Base-by-base conservation (phyloP, 2,888 invertebrate species). In the Mimachlamys varia region DNA sequence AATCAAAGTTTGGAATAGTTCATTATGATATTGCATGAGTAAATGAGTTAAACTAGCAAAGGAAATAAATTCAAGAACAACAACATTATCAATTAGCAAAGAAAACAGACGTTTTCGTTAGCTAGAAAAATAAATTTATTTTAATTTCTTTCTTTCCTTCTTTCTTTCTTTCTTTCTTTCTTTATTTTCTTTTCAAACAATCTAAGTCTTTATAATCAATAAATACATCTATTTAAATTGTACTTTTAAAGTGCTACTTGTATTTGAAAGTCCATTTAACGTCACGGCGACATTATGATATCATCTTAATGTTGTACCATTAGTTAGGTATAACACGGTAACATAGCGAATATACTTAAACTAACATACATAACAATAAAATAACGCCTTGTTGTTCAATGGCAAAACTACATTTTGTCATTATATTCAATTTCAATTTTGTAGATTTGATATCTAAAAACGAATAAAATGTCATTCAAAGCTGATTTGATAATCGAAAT, bases 231-330 rank as follows among this genome's bases (percentile, higher is more conserved):
- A 15, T 76, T 76, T 33, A 27, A 1, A 33, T 76, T 76, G 76
- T 76, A 76, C 76, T 76, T 33, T 76, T 33, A 33, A 76, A 76
- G 58, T 76, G 33, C 76, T 33, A 15, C 27, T 33, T 10, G 53
- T 58, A n/a, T 33, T 15, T 33, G 53, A 53, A 15, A 53, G 53
- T 5, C 5, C 33, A 76, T 12, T 33, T 76, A 76, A 27, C 76
- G 0, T 76, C 33, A 76, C 2, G 12, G 15, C 76, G 27, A 5
- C 33, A 13, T 33, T 27, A 10, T 76, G 76, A 76, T 76, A 76
- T 76, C 27, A 76, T 76, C 76, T 76, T 76, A 76, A 76, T 33
- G 33, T 76, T 76, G 76, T 76, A 13, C 76, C 76, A 76, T 76
- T 76, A 76, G 76, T 76, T 76, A 2, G 17, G 12, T 15, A 33